Base-by-base conservation (phyloP, 2,888 invertebrate species). In the Philopedon plagiatum region DNA sequence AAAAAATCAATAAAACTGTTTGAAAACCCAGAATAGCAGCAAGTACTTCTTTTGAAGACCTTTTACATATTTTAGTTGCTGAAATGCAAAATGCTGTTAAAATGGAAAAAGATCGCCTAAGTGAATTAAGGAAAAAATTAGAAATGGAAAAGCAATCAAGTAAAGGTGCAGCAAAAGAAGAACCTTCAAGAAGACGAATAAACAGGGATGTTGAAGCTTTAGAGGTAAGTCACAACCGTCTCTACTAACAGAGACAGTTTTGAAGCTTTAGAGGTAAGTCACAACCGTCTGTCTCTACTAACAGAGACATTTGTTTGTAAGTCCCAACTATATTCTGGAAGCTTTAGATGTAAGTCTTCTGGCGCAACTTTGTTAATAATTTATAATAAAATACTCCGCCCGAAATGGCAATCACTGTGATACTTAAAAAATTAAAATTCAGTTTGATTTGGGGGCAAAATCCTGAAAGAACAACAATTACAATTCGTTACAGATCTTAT, bases 61-160 rank as follows among this genome's bases (percentile, higher is more conserved):
- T 41, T 23, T 15, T 46, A 29, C 1, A 7, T 32, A 21, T 73
- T 73, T 29, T 46, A 79, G 78, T 79, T 51, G 68, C 70, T 5
- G 71, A 78, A 15, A 77, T 79, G 76, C 77, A 78, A 64, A 71
- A 73, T 21, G 78, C 78, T 1, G 74, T 78, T 2, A 77, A 78
- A 61, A 18, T 73, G 15, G 79, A 79, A 69, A 78, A 78, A 46
- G 75, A 77, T 46, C 75, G 76, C n/a, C 61, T 79, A 11, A 62
- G 15, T 8, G 73, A 76, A n/a, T 67, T 79, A 19, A 62, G 76
- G 39, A 73, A 73, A 51, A 76, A 62, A 29, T 46, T 80, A 19
- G 77, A 76, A 11, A 67, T 66, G 13, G 79, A 80, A 44, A 76
- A 74, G 32, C 56, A 51, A 39, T 1, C 37, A 0, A 15, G 37